A percentile compares a stretch with the other conserved stretches of the same genome.
Conservation (phyloP, 53 echinoderm and acorn worm genomes). For the Crossaster papposus region DNA sequence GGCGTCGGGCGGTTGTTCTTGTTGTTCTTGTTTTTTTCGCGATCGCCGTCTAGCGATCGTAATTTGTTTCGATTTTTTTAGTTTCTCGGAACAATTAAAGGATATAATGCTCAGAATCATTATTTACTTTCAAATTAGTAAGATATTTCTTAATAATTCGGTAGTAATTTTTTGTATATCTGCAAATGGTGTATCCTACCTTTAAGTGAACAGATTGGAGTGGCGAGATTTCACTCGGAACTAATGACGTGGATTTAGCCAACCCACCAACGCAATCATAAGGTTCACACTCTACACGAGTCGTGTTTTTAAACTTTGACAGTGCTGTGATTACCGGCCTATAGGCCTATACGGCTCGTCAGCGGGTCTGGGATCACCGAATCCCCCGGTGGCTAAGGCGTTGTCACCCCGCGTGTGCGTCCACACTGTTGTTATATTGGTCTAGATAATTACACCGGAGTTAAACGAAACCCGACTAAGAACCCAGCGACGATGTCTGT, state of each 20-base stretch:
- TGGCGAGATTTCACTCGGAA: neutral
- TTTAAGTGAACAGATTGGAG: neutral
- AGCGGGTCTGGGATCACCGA: neutral
- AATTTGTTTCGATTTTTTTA: too few relatives aligned
- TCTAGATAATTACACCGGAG: neutral
- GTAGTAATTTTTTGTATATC: too few relatives aligned
- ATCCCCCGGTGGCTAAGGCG: neutral
- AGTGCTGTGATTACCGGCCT: neutral
- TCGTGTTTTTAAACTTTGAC: neutral
- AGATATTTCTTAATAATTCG: too few relatives aligned
- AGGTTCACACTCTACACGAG: neutral
- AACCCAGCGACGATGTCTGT: neutral
- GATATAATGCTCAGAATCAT: too few relatives aligned
- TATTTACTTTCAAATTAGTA: too few relatives aligned
- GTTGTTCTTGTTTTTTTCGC: too few relatives aligned
- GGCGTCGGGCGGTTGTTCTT: too few relatives aligned
- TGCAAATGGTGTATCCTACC: too few relatives aligned
- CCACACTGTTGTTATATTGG: neutral
- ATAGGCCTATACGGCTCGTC: neutral
- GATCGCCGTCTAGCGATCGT: too few relatives aligned
- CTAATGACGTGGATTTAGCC: neutral
- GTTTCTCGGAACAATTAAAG: too few relatives aligned
- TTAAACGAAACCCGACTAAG: neutral
- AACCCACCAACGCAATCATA: neutral
- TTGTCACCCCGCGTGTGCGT: neutral